A percentile compares a stretch with the other conserved stretches of the same genome.
Conservation (phyloP, 2,797 vertebrate species). For the Bradypodion ventrale region DNA sequence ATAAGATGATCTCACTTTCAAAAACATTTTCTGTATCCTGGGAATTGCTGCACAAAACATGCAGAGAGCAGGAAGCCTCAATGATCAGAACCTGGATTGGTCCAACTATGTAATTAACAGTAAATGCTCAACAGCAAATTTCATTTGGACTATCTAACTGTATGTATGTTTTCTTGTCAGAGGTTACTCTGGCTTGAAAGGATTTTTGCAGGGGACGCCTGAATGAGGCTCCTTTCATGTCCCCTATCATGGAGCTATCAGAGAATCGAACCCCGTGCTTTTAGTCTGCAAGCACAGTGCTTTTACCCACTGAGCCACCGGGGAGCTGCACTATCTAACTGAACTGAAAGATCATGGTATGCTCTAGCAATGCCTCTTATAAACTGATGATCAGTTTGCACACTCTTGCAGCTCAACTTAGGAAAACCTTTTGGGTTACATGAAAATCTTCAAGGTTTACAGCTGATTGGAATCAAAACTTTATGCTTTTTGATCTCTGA, state of each 20-base stretch:
- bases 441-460: slow-evolving; percentile 27
- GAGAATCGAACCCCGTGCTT: no score
- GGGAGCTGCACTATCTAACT: no score
- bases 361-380: background rate
- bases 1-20: background rate
- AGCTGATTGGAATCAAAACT: slow-evolving; percentile 10
- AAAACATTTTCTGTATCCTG: background rate
- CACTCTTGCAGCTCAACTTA: slow-evolving; percentile 16
- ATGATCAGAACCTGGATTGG: fast-evolving
- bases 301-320: no score
- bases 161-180: no score
- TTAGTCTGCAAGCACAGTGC: no score
- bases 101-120: background rate
- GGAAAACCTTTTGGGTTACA: slow-evolving; percentile 1
- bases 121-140: slow-evolving; percentile 5
- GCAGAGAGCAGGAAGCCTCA: background rate
- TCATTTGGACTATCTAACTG: slow-evolving; percentile 39
- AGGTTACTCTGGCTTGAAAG: no score
- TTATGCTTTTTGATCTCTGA: background rate
- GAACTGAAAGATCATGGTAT: background rate
- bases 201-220: no score
- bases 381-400: slow-evolving; percentile 43
- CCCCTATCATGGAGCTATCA: no score
- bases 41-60: background rate
- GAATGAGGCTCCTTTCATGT: no score